phyloP scores from a whole-genome alignment of 2,888 invertebrate species.

The Leucophenga maculata region DNA sequence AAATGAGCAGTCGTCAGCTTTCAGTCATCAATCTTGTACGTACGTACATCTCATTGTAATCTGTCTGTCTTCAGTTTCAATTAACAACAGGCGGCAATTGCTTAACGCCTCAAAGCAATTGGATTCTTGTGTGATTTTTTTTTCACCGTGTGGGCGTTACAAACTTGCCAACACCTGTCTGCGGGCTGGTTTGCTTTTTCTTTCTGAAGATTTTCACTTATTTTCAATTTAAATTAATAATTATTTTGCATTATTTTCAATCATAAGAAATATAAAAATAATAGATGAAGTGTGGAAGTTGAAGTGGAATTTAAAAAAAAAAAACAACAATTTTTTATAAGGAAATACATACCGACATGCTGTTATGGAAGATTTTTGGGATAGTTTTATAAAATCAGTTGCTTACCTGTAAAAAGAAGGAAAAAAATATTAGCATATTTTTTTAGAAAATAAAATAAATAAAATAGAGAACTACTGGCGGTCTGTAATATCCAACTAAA shows the following conservation, averaged over 20 bases:
- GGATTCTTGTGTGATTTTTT: neutral
- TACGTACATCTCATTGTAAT: neutral
- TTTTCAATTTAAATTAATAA: slow-evolving; percentile 2
- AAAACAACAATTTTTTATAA: too few species aligned
- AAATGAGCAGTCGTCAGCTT: neutral
- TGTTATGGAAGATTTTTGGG: too few species aligned
- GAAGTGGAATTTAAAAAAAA: too few species aligned
- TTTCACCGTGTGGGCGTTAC: neutral
- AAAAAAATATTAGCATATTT: neutral
- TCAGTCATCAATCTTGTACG: slow-evolving; percentile 7
- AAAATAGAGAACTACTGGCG: too few species aligned
- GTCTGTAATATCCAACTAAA: too few species aligned
- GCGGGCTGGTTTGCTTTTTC: neutral
- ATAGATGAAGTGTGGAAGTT: neutral
- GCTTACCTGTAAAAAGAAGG: slow-evolving; percentile 2
- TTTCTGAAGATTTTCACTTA: neutral
- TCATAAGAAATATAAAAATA: neutral
- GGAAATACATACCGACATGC: too few species aligned
- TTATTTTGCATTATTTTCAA: neutral
- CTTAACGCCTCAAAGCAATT: too few species aligned
- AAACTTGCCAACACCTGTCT: neutral
- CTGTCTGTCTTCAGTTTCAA: neutral
- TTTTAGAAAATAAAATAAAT: too few species aligned
- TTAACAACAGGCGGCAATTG: too few species aligned
- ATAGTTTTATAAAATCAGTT: neutral